Conservation (phyloP, 1,140 invertebrate species). For the Bradynema listronoti region DNA sequence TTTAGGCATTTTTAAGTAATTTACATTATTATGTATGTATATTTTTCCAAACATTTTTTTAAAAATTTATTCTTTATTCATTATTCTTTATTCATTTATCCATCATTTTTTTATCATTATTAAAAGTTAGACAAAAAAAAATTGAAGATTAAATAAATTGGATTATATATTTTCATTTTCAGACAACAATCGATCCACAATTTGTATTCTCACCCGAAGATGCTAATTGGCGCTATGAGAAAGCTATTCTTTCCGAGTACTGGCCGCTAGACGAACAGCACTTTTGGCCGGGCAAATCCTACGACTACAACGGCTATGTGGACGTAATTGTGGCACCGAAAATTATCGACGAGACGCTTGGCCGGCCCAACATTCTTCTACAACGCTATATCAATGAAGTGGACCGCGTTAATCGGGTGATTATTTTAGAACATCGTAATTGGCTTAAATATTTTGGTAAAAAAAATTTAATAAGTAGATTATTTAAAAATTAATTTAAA, state of each 20-base stretch:
- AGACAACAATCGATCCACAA: slow-evolving; percentile 52
- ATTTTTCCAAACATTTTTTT: slow-evolving; percentile 10
- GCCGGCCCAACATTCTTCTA: slow-evolving; percentile 51
- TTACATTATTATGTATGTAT: too few species aligned
- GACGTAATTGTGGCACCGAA: slow-evolving; percentile 51
- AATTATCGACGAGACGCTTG: slow-evolving; percentile 27
- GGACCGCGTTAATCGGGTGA: slow-evolving; percentile 50
- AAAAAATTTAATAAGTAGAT: neutral
- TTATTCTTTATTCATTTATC: neutral
- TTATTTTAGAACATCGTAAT: neutral
- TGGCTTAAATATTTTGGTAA: neutral
- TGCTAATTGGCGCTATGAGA: slow-evolving; percentile 53
- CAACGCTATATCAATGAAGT: slow-evolving; percentile 47
- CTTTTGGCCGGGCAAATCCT: slow-evolving; percentile 57
- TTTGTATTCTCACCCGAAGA: slow-evolving; percentile 56
- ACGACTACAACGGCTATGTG: slow-evolving; percentile 52
- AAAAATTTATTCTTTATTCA: neutral
- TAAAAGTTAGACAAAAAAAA: too few species aligned
- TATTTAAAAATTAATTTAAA: slow-evolving; percentile 6
- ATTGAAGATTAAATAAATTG: neutral
- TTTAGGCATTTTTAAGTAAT: too few species aligned
- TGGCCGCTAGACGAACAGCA: slow-evolving; percentile 54
- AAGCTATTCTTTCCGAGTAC: slow-evolving; percentile 46
- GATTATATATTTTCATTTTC: neutral
- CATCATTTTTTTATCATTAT: too few species aligned